Evolutionary conservation across 2,888 invertebrate genomes (phyloP), one percentile per base, ranked within the genome.

Genomic region (Iphiclides podalirius): DNA sequence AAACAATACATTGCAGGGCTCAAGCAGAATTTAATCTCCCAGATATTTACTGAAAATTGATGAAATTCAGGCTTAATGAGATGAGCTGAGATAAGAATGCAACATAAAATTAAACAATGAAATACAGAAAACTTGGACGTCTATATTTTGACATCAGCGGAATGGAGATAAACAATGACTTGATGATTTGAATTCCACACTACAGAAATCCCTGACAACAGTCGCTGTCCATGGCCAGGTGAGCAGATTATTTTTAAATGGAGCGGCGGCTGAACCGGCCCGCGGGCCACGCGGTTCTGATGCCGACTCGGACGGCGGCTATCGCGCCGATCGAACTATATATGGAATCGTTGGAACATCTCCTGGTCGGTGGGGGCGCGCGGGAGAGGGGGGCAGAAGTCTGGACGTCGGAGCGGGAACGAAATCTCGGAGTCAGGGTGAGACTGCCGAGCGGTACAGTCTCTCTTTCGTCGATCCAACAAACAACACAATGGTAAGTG

Each of bases 401-500:
- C 74, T 73, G 80, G 78, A 75, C 62, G 64, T 61, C 55, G 58
- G 67, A 64, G 72, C 59, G 68, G 72, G 73, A 67, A 63, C 73
- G 65, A 66, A 58, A 68, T 56, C 72, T 82, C 82, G 78, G 85
- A 88, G 87, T 86, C 85, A 82, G 86, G 86, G 84, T 81, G 83
- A 82, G 85, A 86, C 86, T 84, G 79, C 80, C 81, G 82, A 80
- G 69, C 79, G 78, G 76, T 76, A 72, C 83, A 85, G 87, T 88
- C 86, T 75, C 82, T 85, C 81, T 80, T 80, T 80, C 84, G 77
- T 84, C 82, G 81, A 75, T 76, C 75, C 75, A 75, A 80, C 78
- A 80, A 76, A 80, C 71, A 82, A 70, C 76, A 85, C 74, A 85
- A 88, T 87, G 88, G 87, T 87, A 81, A 88, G 87, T 85, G 63